phyloP scores from a whole-genome alignment of 2,113 vertebrate genomes.

The Otis tarda region DNA sequence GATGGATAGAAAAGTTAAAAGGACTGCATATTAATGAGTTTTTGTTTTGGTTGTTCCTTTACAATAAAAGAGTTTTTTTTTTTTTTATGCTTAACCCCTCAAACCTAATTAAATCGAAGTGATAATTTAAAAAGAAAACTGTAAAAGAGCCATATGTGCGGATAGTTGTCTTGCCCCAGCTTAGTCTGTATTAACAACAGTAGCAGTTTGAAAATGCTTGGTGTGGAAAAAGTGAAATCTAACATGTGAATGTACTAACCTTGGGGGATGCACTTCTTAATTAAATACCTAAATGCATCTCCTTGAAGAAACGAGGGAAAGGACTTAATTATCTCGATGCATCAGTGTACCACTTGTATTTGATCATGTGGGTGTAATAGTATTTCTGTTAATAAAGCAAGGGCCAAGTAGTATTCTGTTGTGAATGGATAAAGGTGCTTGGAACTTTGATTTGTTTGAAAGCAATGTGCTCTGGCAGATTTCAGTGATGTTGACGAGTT shows the following conservation, averaged over 20 bases:
- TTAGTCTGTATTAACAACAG: conserved; percentile 46
- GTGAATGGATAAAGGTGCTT: background rate
- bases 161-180: conserved; percentile 54
- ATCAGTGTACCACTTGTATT: conserved; percentile 15
- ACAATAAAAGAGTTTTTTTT: background rate
- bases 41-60: conserved; percentile 26
- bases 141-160: conserved; percentile 62
- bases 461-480: background rate
- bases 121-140: conserved; percentile 65
- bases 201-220: conserved; percentile 74
- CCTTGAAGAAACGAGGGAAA: background rate
- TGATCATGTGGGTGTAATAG: background rate
- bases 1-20: background rate
- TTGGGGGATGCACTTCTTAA: conserved; percentile 70
- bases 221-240: conserved; percentile 68
- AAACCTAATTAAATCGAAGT: conserved; percentile 62
- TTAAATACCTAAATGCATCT: conserved; percentile 64
- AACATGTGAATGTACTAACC: conserved; percentile 60
- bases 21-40: background rate
- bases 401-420: conserved; percentile 40
- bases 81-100: conserved; percentile 26
- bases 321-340: conserved; percentile 46
- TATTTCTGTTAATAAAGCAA: conserved; percentile 36
- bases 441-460: conserved; percentile 10
- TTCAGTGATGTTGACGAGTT: conserved; percentile 15